These are phyloP conservation scores for Xylocampa areola DNA, from an alignment of 2,888 invertebrate species.

Conservation along the genomic window DNA sequence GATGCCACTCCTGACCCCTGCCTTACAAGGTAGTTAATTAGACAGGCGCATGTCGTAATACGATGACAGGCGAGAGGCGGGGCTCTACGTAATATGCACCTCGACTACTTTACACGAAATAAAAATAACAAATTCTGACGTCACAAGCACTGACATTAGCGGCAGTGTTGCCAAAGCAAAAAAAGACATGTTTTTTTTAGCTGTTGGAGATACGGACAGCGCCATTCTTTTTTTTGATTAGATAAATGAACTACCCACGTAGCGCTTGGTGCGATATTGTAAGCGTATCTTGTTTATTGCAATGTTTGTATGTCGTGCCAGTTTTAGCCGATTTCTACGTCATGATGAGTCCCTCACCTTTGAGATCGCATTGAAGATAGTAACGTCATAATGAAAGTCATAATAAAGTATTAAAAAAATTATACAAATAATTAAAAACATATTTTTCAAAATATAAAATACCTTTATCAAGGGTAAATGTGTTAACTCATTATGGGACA, in stretches of 20 bases:
- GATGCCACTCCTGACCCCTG: slow-evolving; percentile 39
- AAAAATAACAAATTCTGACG: slow-evolving; percentile 31
- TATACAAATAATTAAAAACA: too few relatives aligned
- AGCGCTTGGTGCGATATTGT: slow-evolving; percentile 24
- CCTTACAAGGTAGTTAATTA: slow-evolving; percentile 40
- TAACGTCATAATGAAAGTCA: not conserved
- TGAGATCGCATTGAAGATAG: slow-evolving; percentile 2
- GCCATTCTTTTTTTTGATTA: slow-evolving; percentile 12
- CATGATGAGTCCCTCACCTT: slow-evolving; percentile 8
- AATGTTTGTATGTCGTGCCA: slow-evolving; percentile 8
- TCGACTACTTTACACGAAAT: slow-evolving; percentile 28
- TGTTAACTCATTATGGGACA: slow-evolving; percentile 5
- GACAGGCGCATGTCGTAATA: slow-evolving; percentile 40
- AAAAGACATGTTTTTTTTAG: slow-evolving; percentile 36
- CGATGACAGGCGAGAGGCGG: slow-evolving; percentile 47
- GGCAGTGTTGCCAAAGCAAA: slow-evolving; percentile 40
- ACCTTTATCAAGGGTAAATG: slow-evolving; percentile 2
- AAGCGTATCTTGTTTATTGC: slow-evolving; percentile 23
- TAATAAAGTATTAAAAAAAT: too few relatives aligned
- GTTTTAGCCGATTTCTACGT: slow-evolving; percentile 17
- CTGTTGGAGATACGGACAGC: slow-evolving; percentile 13
- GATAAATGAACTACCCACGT: slow-evolving; percentile 7
- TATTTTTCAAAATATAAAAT: too few relatives aligned
- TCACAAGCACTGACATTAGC: slow-evolving; percentile 30
- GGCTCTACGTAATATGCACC: slow-evolving; percentile 45